These are phyloP conservation scores for Drosophila siamana DNA, from an alignment of 2,888 invertebrate species.

Conservation along the genomic window DNA sequence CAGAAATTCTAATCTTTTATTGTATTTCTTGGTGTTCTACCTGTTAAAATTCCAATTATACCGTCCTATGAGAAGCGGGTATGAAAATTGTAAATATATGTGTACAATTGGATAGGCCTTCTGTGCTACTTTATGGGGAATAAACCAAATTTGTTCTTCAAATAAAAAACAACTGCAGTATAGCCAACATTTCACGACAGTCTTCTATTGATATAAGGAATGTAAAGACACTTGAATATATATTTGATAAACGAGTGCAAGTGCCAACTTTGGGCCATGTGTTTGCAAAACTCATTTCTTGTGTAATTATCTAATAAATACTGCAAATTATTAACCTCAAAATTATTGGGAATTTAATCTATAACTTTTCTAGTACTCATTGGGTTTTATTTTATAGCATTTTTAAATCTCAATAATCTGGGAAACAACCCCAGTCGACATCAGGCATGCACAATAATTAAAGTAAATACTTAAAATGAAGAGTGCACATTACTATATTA, in stretches of 20 bases:
- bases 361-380: background rate
- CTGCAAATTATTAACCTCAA: background rate
- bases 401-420: background rate
- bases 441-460: too few relatives aligned
- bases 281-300: background rate
- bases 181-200: constrained; percentile 13
- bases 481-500: background rate
- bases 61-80: too few relatives aligned
- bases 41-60: too few relatives aligned
- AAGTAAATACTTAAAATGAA: background rate
- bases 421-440: background rate
- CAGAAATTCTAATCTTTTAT: too few relatives aligned
- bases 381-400: too few relatives aligned
- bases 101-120: too few relatives aligned
- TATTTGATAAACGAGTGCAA: constrained; percentile 40
- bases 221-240: constrained; percentile 39
- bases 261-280: background rate
- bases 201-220: constrained; percentile 24
- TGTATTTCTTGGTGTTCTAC: too few relatives aligned
- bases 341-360: background rate
- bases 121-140: too few relatives aligned
- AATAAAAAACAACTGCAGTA: constrained; percentile 1
- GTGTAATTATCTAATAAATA: constrained; percentile 8
- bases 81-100: too few relatives aligned
- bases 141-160: background rate